These are phyloP conservation scores for Percina caprodes DNA, from an alignment of 2,113 vertebrate species.

Conservation along the genomic window DNA sequence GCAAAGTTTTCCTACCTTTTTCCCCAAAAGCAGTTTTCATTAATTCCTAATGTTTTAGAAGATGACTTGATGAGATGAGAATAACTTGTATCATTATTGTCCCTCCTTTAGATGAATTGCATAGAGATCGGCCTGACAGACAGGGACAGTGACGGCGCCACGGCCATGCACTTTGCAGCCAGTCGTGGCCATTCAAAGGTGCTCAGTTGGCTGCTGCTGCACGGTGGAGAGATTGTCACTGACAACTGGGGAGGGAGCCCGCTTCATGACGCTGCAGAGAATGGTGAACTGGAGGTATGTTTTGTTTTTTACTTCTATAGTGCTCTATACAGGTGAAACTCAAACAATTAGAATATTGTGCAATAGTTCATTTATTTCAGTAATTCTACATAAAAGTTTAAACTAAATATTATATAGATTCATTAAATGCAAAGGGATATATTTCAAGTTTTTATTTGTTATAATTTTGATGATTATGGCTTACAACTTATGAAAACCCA, in stretches of 20 bases:
- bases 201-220: constrained; percentile 97
- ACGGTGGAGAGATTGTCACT: constrained; percentile 91
- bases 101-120: constrained; percentile 87
- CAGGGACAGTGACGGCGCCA: constrained; percentile 91
- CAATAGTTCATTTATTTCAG: too few relatives aligned
- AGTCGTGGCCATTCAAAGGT: constrained; percentile 96
- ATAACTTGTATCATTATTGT: not conserved
- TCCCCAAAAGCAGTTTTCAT: not conserved
- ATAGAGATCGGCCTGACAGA: constrained; percentile 90
- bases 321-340: too few relatives aligned
- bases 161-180: constrained; percentile 96
- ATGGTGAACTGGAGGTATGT: constrained; percentile 93
- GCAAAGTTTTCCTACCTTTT: not conserved
- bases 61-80: not conserved
- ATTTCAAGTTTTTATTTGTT: too few relatives aligned
- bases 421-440: too few relatives aligned
- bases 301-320: not conserved
- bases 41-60: not conserved
- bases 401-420: too few relatives aligned
- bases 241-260: constrained; percentile 94
- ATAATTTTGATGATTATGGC: too few relatives aligned
- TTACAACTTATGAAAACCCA: too few relatives aligned
- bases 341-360: too few relatives aligned
- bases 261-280: constrained; percentile 94
- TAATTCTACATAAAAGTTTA: too few relatives aligned